Evolutionary conservation across 2,113 vertebrate genomes (phyloP).

Genomic region (Calyptomena viridis): DNA sequence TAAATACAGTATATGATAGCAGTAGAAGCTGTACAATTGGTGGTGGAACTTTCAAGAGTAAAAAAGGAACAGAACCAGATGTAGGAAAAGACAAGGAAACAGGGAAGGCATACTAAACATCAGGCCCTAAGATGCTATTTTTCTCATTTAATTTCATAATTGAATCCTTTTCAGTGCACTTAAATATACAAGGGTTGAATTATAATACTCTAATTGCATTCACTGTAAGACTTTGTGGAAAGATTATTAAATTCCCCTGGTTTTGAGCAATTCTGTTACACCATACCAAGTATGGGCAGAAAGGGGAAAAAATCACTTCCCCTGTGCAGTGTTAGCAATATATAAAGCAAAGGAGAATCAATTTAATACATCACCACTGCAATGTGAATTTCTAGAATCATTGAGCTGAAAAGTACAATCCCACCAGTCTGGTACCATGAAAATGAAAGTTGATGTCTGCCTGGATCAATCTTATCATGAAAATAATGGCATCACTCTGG

Average conservation of each 20-base stretch:
- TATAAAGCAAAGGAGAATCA: slow-evolving; percentile 34
- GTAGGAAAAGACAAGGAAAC: background rate
- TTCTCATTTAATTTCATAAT: background rate
- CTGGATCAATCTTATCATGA: slow-evolving; percentile 41
- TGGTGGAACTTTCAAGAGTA: background rate
- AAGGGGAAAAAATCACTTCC: background rate
- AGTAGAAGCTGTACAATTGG: background rate
- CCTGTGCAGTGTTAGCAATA: background rate
- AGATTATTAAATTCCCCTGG: background rate
- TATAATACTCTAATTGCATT: background rate
- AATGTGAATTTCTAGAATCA: slow-evolving; percentile 56
- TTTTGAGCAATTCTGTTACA: background rate
- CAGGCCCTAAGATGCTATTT: background rate
- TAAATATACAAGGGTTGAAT: background rate
- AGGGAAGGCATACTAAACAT: background rate
- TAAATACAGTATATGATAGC: background rate
- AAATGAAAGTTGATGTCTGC: slow-evolving; percentile 54
- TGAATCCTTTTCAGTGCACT: background rate
- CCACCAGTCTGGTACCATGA: slow-evolving; percentile 59
- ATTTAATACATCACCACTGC: slow-evolving; percentile 32
- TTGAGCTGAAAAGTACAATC: slow-evolving; percentile 62
- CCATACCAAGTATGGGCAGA: background rate
- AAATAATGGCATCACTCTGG: slow-evolving; percentile 19
- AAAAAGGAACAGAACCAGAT: background rate
- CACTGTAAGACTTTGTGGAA: background rate